Percentiles rank a stretch among this genome's conserved stretches.
These are phyloP conservation scores for Clarias pachynema DNA, from an alignment of 2,797 vertebrate species.

Conservation along the genomic window DNA sequence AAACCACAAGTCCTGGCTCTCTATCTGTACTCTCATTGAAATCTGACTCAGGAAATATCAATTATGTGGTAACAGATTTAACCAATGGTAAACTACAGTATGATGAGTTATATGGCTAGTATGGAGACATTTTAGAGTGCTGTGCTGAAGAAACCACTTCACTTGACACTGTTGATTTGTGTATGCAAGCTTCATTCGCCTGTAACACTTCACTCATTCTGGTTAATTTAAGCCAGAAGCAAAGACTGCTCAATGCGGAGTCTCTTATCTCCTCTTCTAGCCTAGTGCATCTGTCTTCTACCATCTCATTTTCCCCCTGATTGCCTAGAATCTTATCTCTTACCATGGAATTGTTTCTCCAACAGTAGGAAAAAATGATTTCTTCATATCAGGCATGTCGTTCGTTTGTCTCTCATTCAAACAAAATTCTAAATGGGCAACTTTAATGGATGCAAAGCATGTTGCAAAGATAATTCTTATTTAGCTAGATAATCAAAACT, in stretches of 20 bases:
- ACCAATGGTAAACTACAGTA: conserved; percentile 11
- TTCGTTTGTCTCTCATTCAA: conserved; percentile 26
- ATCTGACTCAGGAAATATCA: conserved; percentile 39
- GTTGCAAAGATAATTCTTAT: background rate
- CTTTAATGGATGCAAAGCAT: conserved; percentile 1
- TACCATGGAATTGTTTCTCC: conserved; percentile 8
- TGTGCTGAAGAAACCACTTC: conserved; percentile 21
- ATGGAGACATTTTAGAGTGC: background rate
- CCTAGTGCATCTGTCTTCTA: conserved; percentile 28
- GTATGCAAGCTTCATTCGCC: conserved; percentile 16
- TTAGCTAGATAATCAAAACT: conserved; percentile 6
- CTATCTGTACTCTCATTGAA: conserved; percentile 7
- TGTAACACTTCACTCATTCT: conserved; percentile 28
- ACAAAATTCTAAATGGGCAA: background rate
- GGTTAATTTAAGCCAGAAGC: conserved; percentile 30
- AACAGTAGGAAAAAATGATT: conserved; percentile 20
- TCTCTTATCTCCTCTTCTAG: conserved; percentile 31
- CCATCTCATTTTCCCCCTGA: conserved; percentile 25
- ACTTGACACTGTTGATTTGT: conserved; percentile 33
- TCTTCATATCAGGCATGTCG: conserved; percentile 13
- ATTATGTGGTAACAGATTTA: conserved; percentile 33
- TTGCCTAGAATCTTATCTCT: conserved; percentile 36
- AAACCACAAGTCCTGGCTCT: conserved; percentile 36
- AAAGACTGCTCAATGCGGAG: conserved; percentile 2
- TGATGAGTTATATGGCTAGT: conserved; percentile 26